Base-by-base conservation (phyloP, 35 echinoderm and acorn worm species). In the Acanthaster planci region DNA sequence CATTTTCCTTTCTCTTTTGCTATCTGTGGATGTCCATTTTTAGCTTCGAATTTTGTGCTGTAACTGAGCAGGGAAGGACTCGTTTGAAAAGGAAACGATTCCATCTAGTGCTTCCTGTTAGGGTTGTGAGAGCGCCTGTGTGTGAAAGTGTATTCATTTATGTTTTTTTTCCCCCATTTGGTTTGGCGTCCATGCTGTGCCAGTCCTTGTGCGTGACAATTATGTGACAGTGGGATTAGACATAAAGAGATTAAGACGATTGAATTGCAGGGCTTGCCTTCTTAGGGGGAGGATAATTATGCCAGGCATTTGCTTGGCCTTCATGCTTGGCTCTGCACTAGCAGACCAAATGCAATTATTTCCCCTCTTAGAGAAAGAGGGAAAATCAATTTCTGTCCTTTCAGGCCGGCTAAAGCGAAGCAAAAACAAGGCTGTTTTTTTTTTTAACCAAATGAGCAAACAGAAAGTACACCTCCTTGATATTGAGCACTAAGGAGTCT, bases 281-380 rank as follows among this genome's bases (percentile, higher is more conserved):
- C 64, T 72, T 72, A 72, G 64, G 64, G 42, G 34, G 64, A 72
- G 64, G 64, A 72, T 72, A 72, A 72, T 72, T 72, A 72, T 72
- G 64, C 64, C 26, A 72, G 64, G 64, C 64, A 72, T 72, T 72
- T 34, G 34, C 64, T 21, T 72, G 64, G 64, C 64, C 64, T 72
- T 72, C 64, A 72, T 72, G 64, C 64, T 72, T 72, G 64, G 64
- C 64, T 72, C 64, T 30, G 64, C 64, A 72, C 64, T 31, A 10
- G 34, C 18, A 23, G 64, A 26, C 64, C 29, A 72, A 72, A 72
- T 72, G 64, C 64, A 72, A 72, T 72, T 72, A 72, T 72, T 72
- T 26, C 42, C 26, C 64, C 64, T 72, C 64, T 72, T 72, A 72
- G 34, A 72, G 64, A 72, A 72, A 72, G 34, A n/a, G 42, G 42